Evolutionary conservation across 2,888 invertebrate genomes (phyloP).

Genomic region (Perdita meconis): DNA sequence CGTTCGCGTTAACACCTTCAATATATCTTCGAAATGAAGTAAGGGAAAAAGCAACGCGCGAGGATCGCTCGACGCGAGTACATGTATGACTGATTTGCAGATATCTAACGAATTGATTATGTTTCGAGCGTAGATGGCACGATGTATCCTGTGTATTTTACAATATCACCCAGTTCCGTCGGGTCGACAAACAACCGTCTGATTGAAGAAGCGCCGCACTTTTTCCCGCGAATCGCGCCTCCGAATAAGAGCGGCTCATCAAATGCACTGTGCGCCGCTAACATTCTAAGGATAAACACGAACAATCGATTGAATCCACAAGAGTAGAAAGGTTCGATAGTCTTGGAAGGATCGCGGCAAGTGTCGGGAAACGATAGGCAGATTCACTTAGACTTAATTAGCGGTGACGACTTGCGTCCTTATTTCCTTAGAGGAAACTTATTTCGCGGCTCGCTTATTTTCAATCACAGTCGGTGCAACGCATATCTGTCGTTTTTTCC

Average conservation of each 20-base stretch:
- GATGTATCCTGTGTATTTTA: neutral
- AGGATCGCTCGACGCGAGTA: too few relatives aligned
- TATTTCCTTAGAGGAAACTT: slow-evolving; percentile 25
- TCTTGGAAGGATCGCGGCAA: neutral
- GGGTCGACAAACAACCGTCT: slow-evolving; percentile 20
- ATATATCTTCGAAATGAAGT: too few relatives aligned
- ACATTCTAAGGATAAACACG: neutral
- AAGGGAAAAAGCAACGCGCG: neutral
- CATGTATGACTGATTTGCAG: neutral
- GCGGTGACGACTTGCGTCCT: slow-evolving; percentile 31
- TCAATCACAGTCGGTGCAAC: too few relatives aligned
- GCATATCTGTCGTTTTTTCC: too few relatives aligned
- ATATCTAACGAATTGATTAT: slow-evolving; percentile 9
- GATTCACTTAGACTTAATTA: slow-evolving; percentile 42
- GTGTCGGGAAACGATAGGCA: neutral
- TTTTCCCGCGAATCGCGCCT: slow-evolving; percentile 5
- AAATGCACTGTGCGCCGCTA: neutral
- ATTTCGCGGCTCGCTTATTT: too few relatives aligned
- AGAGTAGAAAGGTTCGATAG: neutral
- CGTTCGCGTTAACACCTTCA: too few relatives aligned
- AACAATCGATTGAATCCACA: neutral
- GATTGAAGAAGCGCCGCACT: slow-evolving; percentile 17
- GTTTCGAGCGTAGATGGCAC: neutral
- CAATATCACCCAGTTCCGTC: slow-evolving; percentile 7
- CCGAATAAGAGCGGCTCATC: neutral